These are phyloP conservation scores for Sericinus montela DNA, from an alignment of 2,888 invertebrate genomes.

Conservation along the genomic window DNA sequence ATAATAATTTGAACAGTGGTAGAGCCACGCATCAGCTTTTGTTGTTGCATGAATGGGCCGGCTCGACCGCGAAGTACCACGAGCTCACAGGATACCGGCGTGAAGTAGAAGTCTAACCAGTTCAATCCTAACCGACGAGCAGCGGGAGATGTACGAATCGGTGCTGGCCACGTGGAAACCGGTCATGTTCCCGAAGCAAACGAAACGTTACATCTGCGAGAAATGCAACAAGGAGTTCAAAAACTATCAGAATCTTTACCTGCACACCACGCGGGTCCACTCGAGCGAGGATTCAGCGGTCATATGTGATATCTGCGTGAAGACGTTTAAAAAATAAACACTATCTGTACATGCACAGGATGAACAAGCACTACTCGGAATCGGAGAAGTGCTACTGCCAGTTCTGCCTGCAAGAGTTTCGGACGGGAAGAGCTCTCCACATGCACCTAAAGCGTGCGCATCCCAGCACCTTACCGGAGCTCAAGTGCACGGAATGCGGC, in stretches of 20 bases:
- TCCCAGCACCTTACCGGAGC: conserved; percentile 58
- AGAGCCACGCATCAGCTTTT: too few relatives aligned
- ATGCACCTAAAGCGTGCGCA: conserved; percentile 66
- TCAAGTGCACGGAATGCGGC: conserved; percentile 62
- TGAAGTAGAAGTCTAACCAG: too few relatives aligned
- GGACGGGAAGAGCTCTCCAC: conserved; percentile 58
- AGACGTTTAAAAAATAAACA: conserved; percentile 70
- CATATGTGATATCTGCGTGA: conserved; percentile 62
- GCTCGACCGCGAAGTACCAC: too few relatives aligned
- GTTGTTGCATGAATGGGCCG: too few relatives aligned
- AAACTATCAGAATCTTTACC: conserved; percentile 65
- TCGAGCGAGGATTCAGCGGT: conserved; percentile 66
- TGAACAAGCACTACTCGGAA: conserved; percentile 73
- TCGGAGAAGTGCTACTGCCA: conserved; percentile 65
- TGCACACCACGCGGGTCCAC: conserved; percentile 66
- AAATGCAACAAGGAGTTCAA: conserved; percentile 69
- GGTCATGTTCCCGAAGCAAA: conserved; percentile 52
- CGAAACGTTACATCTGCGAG: conserved; percentile 58
- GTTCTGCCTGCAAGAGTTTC: conserved; percentile 64
- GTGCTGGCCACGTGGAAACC: conserved; percentile 68
- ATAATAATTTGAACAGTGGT: too few relatives aligned
- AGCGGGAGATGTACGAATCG: conserved; percentile 67
- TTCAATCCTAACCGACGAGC: conserved; percentile 54
- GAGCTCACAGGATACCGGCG: too few relatives aligned
- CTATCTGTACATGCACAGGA: conserved; percentile 69